Evolutionary conservation across 2,888 invertebrate genomes (phyloP).

Genomic region (Calephelis perditalis): DNA sequence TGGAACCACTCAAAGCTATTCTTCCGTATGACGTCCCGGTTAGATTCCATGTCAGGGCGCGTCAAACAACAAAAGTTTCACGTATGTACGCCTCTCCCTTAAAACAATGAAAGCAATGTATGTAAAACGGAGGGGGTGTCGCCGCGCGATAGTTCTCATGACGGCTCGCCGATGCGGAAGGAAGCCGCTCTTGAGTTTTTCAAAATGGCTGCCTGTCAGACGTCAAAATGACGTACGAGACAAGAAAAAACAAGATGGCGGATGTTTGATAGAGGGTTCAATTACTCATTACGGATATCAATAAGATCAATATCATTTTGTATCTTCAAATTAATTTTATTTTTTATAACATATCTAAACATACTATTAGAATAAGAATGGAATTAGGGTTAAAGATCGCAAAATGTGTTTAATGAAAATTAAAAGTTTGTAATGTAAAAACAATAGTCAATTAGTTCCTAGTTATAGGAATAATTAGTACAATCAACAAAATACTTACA

Average conservation of each 20-base stretch:
- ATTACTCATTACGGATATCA: neutral
- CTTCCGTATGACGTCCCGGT: slow-evolving; percentile 40
- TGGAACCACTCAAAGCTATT: slow-evolving; percentile 39
- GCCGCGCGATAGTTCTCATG: slow-evolving; percentile 68
- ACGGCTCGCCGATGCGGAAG: slow-evolving; percentile 71
- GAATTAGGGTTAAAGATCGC: no score
- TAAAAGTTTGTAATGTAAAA: no score
- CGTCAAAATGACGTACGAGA: slow-evolving; percentile 60
- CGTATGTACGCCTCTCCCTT: slow-evolving; percentile 56
- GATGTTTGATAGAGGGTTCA: slow-evolving; percentile 2
- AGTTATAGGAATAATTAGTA: no score
- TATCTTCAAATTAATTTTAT: no score
- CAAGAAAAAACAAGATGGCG: slow-evolving; percentile 67
- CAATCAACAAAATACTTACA: no score
- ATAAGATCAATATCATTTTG: no score
- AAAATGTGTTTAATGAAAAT: no score
- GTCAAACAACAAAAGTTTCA: slow-evolving; percentile 64
- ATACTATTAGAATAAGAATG: neutral
- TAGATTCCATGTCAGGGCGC: slow-evolving; percentile 48
- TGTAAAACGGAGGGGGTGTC: slow-evolving; percentile 72
- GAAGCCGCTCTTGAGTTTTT: slow-evolving; percentile 74
- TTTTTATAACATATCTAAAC: no score
- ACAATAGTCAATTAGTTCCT: no score
- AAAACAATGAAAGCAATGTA: slow-evolving; percentile 75
- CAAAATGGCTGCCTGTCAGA: slow-evolving; percentile 74